A percentile compares a stretch with the other conserved stretches of the same genome.
Conservation (phyloP, 2,113 vertebrate genomes). For the Scartelaos histophorus region DNA sequence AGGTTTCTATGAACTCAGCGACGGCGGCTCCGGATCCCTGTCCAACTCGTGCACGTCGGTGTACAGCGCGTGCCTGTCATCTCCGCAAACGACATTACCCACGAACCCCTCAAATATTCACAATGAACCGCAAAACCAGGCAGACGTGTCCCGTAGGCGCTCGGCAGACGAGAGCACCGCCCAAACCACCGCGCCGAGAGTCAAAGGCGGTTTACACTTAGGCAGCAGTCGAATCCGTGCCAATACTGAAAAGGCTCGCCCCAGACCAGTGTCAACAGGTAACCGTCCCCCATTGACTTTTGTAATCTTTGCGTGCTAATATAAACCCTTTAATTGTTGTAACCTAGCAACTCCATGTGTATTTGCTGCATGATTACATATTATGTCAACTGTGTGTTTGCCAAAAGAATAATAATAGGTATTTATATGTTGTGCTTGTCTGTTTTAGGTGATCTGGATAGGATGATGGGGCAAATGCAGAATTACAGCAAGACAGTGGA, state of each 20-base stretch:
- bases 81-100: slow-evolving; percentile 78
- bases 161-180: slow-evolving; percentile 86
- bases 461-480: slow-evolving; percentile 61
- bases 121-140: slow-evolving; percentile 44
- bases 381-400: neutral
- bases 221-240: slow-evolving; percentile 74
- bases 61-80: slow-evolving; percentile 86
- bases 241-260: slow-evolving; percentile 66
- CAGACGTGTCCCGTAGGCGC: slow-evolving; percentile 76
- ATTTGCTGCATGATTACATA: slow-evolving; percentile 24
- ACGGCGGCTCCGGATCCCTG: slow-evolving; percentile 87
- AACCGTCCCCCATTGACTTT: slow-evolving; percentile 34
- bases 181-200: slow-evolving; percentile 66
- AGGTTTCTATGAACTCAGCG: slow-evolving; percentile 97
- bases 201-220: slow-evolving; percentile 63
- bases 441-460: slow-evolving; percentile 87
- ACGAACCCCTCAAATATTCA: slow-evolving; percentile 44
- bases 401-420: slow-evolving; percentile 1
- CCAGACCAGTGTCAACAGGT: slow-evolving; percentile 94
- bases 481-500: slow-evolving; percentile 70
- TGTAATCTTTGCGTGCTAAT: slow-evolving; percentile 11
- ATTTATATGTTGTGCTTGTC: slow-evolving; percentile 26
- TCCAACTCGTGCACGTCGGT: slow-evolving; percentile 94
- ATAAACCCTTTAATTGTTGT: neutral
- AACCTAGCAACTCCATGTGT: slow-evolving; percentile 13